Percentiles rank a stretch among this genome's conserved stretches.
phyloP scores from a whole-genome alignment of 2,888 invertebrate genomes.

The Aspidapion aeneum region DNA sequence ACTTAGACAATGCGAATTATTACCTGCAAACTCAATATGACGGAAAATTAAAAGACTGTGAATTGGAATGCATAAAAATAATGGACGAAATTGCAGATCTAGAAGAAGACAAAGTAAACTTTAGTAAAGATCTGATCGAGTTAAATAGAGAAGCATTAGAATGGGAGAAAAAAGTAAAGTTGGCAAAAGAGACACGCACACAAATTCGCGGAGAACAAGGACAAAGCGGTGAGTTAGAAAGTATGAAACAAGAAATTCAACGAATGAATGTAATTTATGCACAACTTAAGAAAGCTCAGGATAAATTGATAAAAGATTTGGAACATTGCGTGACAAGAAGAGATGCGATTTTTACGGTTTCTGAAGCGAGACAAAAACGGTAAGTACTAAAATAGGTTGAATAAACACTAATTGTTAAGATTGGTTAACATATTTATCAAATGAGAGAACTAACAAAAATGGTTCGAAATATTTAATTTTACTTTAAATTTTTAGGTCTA shows the following conservation, averaged over 20 bases:
- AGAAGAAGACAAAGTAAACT: constrained; percentile 61
- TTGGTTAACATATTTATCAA: too few relatives aligned
- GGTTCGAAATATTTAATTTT: too few relatives aligned
- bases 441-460: too few relatives aligned
- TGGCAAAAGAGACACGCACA: constrained; percentile 68
- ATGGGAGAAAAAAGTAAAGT: constrained; percentile 77
- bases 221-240: constrained; percentile 66
- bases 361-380: constrained; percentile 54
- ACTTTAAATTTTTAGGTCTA: too few relatives aligned
- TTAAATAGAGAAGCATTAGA: constrained; percentile 66
- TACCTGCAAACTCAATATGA: constrained; percentile 38
- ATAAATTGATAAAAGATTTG: constrained; percentile 59
- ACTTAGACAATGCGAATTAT: constrained; percentile 55
- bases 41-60: constrained; percentile 55
- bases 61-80: constrained; percentile 62
- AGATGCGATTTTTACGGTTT: constrained; percentile 59
- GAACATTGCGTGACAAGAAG: constrained; percentile 62
- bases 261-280: constrained; percentile 67
- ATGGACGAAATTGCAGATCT: constrained; percentile 65
- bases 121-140: constrained; percentile 61
- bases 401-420: too few relatives aligned
- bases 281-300: constrained; percentile 55
- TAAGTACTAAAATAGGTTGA: too few relatives aligned
- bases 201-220: constrained; percentile 63
- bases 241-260: constrained; percentile 79